Evolutionary conservation across 2,113 vertebrate genomes (phyloP).

Genomic region (Dromiciops gliroides): DNA sequence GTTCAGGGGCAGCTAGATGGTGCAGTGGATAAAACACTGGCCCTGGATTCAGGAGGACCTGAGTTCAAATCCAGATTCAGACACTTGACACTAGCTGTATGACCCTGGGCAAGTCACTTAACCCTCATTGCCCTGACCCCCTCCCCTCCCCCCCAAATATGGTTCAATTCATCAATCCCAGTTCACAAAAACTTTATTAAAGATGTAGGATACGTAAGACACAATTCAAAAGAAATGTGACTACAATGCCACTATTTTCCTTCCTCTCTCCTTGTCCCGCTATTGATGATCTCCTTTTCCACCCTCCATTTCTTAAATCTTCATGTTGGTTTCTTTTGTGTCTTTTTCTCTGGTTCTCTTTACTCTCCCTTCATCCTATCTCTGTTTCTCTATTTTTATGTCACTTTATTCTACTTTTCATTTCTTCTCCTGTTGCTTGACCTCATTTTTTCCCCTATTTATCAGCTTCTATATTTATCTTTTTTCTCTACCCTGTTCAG

Average conservation of each 20-base stretch:
- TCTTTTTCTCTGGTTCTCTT: background rate
- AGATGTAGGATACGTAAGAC: background rate
- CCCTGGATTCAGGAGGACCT: too few relatives aligned
- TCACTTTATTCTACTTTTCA: background rate
- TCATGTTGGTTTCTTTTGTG: background rate
- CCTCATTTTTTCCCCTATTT: background rate
- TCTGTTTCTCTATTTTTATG: background rate
- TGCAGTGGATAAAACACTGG: too few relatives aligned
- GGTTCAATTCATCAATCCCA: background rate
- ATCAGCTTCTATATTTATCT: background rate
- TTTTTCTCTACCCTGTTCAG: background rate
- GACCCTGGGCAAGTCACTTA: too few relatives aligned
- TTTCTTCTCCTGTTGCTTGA: background rate
- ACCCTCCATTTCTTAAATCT: background rate
- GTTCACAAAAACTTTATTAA: background rate
- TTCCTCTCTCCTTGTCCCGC: background rate
- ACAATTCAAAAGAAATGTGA: background rate
- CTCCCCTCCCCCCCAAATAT: too few relatives aligned
- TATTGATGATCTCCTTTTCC: background rate
- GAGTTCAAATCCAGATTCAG: too few relatives aligned
- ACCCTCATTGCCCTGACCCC: too few relatives aligned
- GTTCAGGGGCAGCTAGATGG: too few relatives aligned
- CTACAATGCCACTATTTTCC: background rate
- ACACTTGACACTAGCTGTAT: too few relatives aligned
- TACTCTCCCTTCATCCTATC: slow-evolving; percentile 26